Conservation (phyloP, 2,888 invertebrate genomes). For the Hypercompe scribonia region DNA sequence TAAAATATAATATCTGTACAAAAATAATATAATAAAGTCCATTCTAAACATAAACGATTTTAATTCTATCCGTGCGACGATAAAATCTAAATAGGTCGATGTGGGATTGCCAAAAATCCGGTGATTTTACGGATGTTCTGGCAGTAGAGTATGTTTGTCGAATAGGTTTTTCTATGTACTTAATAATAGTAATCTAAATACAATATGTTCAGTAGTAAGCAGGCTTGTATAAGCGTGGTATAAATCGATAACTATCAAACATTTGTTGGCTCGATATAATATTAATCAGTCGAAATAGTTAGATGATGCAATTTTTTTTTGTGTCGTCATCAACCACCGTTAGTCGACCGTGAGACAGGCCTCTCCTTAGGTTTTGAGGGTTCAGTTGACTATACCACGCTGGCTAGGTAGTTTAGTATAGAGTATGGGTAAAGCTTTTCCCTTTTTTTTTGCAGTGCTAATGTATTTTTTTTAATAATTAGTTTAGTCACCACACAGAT, state of each 20-base stretch:
- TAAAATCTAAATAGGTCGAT: constrained; percentile 54
- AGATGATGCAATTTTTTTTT: too few species aligned
- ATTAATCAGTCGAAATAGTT: not conserved
- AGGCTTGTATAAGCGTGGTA: not conserved
- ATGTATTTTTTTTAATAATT: too few species aligned
- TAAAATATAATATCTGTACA: constrained; percentile 25
- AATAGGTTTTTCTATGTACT: not conserved
- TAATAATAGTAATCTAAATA: not conserved
- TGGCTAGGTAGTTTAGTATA: too few species aligned
- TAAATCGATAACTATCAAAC: not conserved
- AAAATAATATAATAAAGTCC: constrained; percentile 24
- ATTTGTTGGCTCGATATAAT: not conserved
- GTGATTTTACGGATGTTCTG: not conserved
- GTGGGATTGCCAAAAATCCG: constrained; percentile 7
- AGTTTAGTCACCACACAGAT: too few species aligned
- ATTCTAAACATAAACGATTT: constrained; percentile 38
- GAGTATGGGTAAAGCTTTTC: too few species aligned
- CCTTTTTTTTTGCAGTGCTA: too few species aligned
- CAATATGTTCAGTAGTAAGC: not conserved
- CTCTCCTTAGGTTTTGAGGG: too few species aligned
- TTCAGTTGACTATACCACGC: too few species aligned
- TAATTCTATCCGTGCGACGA: constrained; percentile 44
- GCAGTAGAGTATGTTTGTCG: not conserved
- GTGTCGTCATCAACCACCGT: too few species aligned
- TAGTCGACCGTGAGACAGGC: too few species aligned